Evolutionary conservation across 1,140 invertebrate species (phyloP).

Genomic region (Agrypnia vestita): DNA sequence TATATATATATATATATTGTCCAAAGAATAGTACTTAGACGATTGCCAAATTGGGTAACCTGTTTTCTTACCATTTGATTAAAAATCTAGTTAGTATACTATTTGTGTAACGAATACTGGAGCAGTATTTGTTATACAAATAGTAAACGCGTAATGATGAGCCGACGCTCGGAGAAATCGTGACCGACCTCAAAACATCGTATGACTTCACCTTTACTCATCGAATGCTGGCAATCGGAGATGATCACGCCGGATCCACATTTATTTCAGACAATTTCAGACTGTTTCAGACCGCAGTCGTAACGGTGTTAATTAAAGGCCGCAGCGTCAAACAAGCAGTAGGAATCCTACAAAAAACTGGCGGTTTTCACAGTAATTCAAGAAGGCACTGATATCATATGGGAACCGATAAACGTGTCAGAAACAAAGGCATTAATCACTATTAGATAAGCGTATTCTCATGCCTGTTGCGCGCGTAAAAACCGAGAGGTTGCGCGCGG

Average conservation of each 20-base stretch:
- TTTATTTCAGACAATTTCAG: not conserved
- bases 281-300: no score
- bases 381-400: constrained; percentile 14
- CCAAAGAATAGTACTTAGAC: no score
- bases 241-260: not conserved
- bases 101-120: no score
- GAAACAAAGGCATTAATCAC: constrained; percentile 31
- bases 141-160: no score
- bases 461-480: constrained; percentile 2
- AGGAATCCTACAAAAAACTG: constrained; percentile 20
- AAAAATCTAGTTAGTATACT: no score
- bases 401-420: constrained; percentile 21
- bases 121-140: no score
- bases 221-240: not conserved
- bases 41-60: no score
- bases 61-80: no score
- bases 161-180: not conserved
- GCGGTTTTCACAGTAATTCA: constrained; percentile 16
- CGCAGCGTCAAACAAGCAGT: constrained; percentile 10
- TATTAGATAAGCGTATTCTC: constrained; percentile 29
- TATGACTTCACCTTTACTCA: not conserved
- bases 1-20: no score
- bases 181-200: constrained; percentile 23
- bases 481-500: not conserved
- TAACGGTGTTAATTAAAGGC: constrained; percentile 19